Percentiles rank a stretch among this genome's conserved stretches.
phyloP scores from a whole-genome alignment of 1,140 invertebrate species.

The Drosophila hydei region DNA sequence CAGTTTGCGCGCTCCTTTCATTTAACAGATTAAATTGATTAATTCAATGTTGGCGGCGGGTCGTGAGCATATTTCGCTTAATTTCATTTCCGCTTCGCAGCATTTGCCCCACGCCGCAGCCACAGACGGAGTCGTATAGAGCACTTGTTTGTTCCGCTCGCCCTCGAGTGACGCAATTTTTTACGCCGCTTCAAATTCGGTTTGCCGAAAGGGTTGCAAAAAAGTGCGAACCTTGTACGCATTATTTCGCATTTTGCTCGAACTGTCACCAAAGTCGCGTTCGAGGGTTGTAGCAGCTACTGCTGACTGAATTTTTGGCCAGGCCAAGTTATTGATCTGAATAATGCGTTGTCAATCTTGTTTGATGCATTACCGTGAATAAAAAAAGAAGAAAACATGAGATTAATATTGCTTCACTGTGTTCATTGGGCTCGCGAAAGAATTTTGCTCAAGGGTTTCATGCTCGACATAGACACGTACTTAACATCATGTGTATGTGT shows the following conservation, averaged over 20 bases:
- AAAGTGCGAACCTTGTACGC: conserved; percentile 36
- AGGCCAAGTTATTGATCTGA: conserved; percentile 70
- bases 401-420: conserved; percentile 63
- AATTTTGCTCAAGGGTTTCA: conserved; percentile 51
- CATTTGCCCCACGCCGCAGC: neutral
- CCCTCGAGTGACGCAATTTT: conserved; percentile 74
- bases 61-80: conserved; percentile 77
- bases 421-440: conserved; percentile 16
- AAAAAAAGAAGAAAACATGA: conserved; percentile 15
- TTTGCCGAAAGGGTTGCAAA: conserved; percentile 71
- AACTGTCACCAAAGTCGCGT: conserved; percentile 57
- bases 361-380: conserved; percentile 66
- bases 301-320: conserved; percentile 20
- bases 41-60: conserved; percentile 70
- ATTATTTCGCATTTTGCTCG: conserved; percentile 44
- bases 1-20: conserved; percentile 12
- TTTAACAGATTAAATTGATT: conserved; percentile 79
- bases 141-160: conserved; percentile 75
- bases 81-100: conserved; percentile 74
- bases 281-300: conserved; percentile 2
- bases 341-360: conserved; percentile 73
- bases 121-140: neutral
- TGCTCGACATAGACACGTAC: conserved; percentile 13
- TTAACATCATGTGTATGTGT: conserved; percentile 4
- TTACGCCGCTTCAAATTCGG: conserved; percentile 57